Conservation (phyloP, 2,797 vertebrate genomes). For the Diglossa cyanea region DNA sequence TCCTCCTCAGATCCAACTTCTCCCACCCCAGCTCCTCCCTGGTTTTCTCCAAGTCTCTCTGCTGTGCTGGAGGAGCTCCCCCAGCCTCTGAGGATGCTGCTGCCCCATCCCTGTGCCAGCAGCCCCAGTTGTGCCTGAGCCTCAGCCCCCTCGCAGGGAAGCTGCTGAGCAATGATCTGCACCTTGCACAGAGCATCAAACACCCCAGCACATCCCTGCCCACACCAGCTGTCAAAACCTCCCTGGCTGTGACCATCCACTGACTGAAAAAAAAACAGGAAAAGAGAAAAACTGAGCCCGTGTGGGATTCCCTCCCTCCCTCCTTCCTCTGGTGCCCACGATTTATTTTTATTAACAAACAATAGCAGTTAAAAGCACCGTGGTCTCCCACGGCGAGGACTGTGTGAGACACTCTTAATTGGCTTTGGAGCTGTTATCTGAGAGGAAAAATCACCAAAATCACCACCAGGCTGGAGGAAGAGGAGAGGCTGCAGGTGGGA, state of each 20-base stretch:
- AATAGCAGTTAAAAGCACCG: conserved; percentile 21
- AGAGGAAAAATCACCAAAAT: neutral
- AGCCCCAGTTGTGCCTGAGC: neutral
- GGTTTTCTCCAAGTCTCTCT: neutral
- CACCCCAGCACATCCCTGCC: neutral
- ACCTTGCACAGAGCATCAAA: neutral
- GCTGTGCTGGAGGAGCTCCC: neutral
- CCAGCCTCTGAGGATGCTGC: neutral
- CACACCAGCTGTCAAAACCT: neutral
- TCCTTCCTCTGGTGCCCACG: neutral
- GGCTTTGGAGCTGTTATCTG: neutral
- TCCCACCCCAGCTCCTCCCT: neutral
- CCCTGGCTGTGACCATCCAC: neutral
- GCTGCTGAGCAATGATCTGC: neutral
- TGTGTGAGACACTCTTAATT: neutral
- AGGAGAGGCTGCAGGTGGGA: neutral
- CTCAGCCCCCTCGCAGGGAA: accelerated
- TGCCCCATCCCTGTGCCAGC: neutral
- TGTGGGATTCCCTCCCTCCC: neutral
- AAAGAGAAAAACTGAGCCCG: neutral
- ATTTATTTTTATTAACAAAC: conserved; percentile 65
- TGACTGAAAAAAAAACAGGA: accelerated
- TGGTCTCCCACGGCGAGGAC: neutral
- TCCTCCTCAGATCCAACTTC: neutral
- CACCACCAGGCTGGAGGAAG: neutral